Evolutionary conservation across 2,113 vertebrate genomes (phyloP).

Genomic region (Apus apus): DNA sequence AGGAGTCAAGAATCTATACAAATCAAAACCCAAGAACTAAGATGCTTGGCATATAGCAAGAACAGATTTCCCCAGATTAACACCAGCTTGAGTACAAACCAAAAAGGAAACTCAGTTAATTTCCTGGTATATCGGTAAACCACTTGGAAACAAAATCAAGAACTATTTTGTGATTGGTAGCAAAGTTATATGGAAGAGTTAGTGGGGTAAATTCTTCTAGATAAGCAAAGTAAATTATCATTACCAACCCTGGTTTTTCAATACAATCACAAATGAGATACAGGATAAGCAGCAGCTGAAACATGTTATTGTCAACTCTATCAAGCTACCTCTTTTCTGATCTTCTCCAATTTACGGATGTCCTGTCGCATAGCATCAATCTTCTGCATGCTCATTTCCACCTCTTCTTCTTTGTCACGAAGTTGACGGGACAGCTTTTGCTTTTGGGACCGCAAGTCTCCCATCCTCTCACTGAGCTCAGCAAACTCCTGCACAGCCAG

Average conservation of each 20-base stretch:
- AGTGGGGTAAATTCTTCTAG: neutral
- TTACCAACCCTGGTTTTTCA: neutral
- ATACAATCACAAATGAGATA: neutral
- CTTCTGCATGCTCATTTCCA: constrained; percentile 87
- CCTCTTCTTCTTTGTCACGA: constrained; percentile 93
- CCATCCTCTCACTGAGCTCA: constrained; percentile 89
- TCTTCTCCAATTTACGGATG: constrained; percentile 87
- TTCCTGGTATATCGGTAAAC: neutral
- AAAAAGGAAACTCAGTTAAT: neutral
- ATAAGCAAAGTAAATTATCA: neutral
- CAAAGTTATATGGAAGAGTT: neutral
- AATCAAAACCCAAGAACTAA: neutral
- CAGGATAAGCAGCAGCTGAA: neutral
- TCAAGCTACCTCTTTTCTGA: constrained; percentile 87
- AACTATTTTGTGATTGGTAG: neutral
- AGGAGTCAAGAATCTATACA: neutral
- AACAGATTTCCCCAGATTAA: neutral
- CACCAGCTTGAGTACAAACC: neutral
- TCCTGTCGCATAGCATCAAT: constrained; percentile 89
- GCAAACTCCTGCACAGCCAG: constrained; percentile 92
- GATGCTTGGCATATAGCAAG: neutral
- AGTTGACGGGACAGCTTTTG: constrained; percentile 91
- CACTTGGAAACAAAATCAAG: neutral
- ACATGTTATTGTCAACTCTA: neutral
- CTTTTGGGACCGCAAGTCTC: constrained; percentile 89